These are phyloP conservation scores for Dufourea novaeangliae DNA, from an alignment of 1,140 invertebrate species.

Conservation along the genomic window DNA sequence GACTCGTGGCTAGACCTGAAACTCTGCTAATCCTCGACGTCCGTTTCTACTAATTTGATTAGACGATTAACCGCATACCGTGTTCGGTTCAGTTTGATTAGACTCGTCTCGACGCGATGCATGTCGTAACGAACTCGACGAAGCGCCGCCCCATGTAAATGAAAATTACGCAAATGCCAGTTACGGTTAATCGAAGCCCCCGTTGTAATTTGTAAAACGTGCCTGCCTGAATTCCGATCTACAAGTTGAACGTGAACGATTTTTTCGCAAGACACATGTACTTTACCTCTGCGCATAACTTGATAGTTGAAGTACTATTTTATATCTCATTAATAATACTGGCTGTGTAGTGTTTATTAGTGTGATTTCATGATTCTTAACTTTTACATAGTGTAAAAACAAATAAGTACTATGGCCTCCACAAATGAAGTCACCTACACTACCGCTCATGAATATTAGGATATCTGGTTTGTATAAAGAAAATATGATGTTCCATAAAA, in stretches of 20 bases:
- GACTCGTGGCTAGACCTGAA: conserved; percentile 26
- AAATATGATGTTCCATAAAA: too few relatives aligned
- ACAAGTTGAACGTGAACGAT: background rate
- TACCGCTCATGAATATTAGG: too few relatives aligned
- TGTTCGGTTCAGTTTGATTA: conserved; percentile 60
- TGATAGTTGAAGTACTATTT: too few relatives aligned
- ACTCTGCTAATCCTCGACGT: conserved; percentile 34
- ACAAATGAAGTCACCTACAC: too few relatives aligned
- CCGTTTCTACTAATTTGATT: conserved; percentile 60
- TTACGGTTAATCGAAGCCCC: conserved; percentile 21
- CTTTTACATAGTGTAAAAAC: too few relatives aligned
- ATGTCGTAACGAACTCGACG: conserved; percentile 64
- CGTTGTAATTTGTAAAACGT: background rate
- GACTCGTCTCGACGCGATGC: conserved; percentile 35
- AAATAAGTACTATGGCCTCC: too few relatives aligned
- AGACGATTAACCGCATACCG: conserved; percentile 51
- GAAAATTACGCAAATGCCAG: conserved; percentile 59
- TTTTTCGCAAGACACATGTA: background rate
- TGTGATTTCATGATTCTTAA: too few relatives aligned
- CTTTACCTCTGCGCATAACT: background rate
- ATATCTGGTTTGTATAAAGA: too few relatives aligned
- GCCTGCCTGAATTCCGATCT: background rate
- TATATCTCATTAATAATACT: too few relatives aligned
- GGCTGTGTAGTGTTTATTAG: too few relatives aligned
- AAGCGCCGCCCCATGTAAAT: conserved; percentile 22